Evolutionary conservation across 2,113 vertebrate genomes (phyloP).

Genomic region (Harpagus bidentatus): DNA sequence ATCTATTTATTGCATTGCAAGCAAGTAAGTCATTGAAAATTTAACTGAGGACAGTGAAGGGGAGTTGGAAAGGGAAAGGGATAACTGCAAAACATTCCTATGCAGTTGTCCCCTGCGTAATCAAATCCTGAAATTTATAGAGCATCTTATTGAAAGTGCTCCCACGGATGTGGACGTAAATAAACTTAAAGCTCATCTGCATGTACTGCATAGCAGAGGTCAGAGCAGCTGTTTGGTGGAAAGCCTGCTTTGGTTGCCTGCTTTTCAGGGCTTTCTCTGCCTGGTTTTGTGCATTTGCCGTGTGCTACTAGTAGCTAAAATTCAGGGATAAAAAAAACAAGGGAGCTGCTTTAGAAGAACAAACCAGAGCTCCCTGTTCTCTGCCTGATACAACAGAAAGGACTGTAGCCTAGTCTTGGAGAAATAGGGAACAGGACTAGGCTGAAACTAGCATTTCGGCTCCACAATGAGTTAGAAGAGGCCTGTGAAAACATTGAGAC

Average conservation of each 20-base stretch:
- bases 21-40: background rate
- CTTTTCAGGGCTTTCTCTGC: background rate
- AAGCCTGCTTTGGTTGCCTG: background rate
- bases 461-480: background rate
- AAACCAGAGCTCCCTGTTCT: background rate
- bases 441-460: background rate
- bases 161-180: rapidly evolving
- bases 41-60: background rate
- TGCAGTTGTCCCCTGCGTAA: background rate
- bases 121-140: background rate
- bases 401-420: background rate
- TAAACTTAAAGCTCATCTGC: background rate
- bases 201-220: background rate
- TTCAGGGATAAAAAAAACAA: rapidly evolving
- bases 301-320: background rate
- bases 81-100: background rate
- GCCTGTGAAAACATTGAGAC: background rate
- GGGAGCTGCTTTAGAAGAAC: background rate
- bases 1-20: background rate
- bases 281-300: background rate
- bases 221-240: background rate
- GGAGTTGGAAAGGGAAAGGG: background rate
- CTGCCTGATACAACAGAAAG: rapidly evolving
- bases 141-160: background rate
- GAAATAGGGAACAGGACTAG: background rate